Percentiles rank a stretch among this genome's conserved stretches.
Evolutionary conservation across 2,888 invertebrate genomes (phyloP).

Genomic region (Andricus quercusramuli): DNA sequence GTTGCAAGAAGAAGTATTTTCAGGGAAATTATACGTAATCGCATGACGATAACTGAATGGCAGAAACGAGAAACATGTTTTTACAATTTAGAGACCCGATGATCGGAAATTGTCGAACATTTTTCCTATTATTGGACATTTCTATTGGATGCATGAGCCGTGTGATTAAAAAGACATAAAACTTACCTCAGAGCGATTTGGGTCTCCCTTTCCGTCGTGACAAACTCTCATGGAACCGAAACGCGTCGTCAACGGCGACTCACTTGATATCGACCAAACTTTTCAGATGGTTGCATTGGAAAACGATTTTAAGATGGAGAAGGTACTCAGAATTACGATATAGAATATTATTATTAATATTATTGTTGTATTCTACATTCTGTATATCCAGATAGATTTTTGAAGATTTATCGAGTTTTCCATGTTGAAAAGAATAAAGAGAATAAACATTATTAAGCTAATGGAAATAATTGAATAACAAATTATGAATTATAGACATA

Average conservation of each 20-base stretch:
- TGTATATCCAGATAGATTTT: no score
- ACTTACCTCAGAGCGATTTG: conserved; percentile 16
- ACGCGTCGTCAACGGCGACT: conserved; percentile 33
- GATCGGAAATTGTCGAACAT: not conserved
- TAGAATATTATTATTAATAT: not conserved
- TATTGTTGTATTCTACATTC: not conserved
- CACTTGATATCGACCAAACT: conserved; percentile 30
- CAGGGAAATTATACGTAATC: not conserved
- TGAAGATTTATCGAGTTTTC: no score
- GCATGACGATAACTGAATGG: not conserved
- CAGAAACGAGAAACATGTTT: not conserved
- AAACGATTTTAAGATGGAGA: not conserved
- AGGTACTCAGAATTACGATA: not conserved
- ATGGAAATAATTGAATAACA: no score
- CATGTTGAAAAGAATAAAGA: no score
- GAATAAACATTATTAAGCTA: no score
- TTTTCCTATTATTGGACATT: conserved; percentile 8
- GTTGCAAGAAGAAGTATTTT: not conserved
- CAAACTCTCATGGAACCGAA: conserved; percentile 9
- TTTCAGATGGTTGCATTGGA: not conserved
- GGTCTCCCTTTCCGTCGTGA: conserved; percentile 23
- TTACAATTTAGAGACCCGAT: not conserved
- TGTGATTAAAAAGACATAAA: conserved; percentile 22
- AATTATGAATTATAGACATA: no score
- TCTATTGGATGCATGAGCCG: conserved; percentile 11